A percentile compares a stretch with the other conserved stretches of the same genome.
These are phyloP conservation scores for Atethmia centrago DNA, from an alignment of 2,888 invertebrate species.

Conservation along the genomic window DNA sequence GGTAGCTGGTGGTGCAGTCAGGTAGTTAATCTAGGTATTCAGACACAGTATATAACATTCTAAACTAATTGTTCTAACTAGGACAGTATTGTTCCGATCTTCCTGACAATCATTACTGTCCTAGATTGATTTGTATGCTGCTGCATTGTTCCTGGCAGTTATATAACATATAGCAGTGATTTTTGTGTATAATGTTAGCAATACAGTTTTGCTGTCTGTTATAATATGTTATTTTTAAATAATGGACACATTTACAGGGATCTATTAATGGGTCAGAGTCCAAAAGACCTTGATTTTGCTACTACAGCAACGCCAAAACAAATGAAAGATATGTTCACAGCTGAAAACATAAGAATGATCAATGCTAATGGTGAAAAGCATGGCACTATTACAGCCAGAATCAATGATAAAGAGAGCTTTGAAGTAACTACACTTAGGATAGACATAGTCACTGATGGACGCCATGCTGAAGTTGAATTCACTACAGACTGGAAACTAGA, in stretches of 20 bases:
- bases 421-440: conserved; percentile 98
- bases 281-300: conserved; percentile 99
- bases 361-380: conserved; percentile 98
- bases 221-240: neutral
- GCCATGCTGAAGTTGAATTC: conserved; percentile 98
- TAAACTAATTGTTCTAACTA: conserved; percentile 2
- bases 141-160: neutral
- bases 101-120: neutral
- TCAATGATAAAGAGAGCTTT: conserved; percentile 98
- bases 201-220: neutral
- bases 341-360: conserved; percentile 96
- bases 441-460: conserved; percentile 97
- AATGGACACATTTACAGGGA: conserved; percentile 88
- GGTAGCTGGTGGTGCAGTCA: conserved; percentile 99
- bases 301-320: conserved; percentile 98
- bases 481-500: conserved; percentile 98
- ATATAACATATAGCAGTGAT: neutral
- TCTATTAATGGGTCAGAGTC: conserved; percentile 93
- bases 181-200: neutral
- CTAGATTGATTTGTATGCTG: neutral
- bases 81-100: neutral
- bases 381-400: conserved; percentile 98
- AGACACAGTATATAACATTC: neutral
- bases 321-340: conserved; percentile 98
- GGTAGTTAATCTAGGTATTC: conserved; percentile 82